phyloP scores from a whole-genome alignment of 2,888 invertebrate genomes.

The Rhyacophila evoluta region DNA sequence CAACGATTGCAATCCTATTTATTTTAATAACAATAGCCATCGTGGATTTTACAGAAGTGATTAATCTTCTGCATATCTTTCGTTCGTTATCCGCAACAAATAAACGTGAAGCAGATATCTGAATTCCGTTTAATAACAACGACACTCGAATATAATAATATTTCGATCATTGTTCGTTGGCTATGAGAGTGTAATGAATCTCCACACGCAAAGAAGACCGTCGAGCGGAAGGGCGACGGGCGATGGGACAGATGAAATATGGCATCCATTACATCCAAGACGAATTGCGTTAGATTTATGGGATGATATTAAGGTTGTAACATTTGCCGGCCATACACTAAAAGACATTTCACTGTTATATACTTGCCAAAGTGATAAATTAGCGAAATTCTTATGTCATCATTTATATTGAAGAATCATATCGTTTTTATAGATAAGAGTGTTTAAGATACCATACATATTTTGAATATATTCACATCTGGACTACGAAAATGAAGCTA shows the following conservation, averaged over 20 bases:
- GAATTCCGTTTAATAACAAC: background rate
- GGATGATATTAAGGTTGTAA: slow-evolving; percentile 38
- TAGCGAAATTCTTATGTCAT: background rate
- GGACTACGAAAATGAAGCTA: no score
- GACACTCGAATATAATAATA: background rate
- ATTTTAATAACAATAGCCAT: background rate
- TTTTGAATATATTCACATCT: no score
- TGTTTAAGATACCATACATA: no score
- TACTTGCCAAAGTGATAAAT: slow-evolving; percentile 18
- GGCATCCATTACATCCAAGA: slow-evolving; percentile 46
- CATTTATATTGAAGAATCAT: background rate
- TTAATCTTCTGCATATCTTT: background rate
- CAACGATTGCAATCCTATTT: no score
- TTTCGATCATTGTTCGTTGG: slow-evolving; percentile 12
- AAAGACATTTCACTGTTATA: slow-evolving; percentile 3
- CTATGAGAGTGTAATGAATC: slow-evolving; percentile 36
- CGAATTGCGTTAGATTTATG: slow-evolving; percentile 51
- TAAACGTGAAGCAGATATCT: background rate
- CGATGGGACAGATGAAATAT: slow-evolving; percentile 43
- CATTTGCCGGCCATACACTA: slow-evolving; percentile 34
- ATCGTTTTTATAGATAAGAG: background rate
- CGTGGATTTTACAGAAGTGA: background rate
- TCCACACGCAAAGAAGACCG: slow-evolving; percentile 10
- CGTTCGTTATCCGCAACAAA: background rate
- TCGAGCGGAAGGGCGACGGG: background rate